phyloP scores from a whole-genome alignment of 2,797 vertebrate species.

The Xenops minutus region DNA sequence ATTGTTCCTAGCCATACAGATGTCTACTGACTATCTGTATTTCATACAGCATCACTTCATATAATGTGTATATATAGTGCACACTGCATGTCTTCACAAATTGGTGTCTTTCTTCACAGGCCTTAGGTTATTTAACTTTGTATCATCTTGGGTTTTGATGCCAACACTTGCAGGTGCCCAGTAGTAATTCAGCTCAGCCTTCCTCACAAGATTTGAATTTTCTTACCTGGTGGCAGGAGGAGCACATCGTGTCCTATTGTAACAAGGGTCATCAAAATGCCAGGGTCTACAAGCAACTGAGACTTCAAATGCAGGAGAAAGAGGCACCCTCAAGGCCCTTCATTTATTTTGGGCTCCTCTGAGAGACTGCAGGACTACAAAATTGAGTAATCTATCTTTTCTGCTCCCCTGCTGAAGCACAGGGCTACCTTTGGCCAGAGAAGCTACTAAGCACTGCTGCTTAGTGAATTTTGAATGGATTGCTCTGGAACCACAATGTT shows the following conservation, averaged over 20 bases:
- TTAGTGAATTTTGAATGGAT: not conserved
- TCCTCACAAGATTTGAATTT: not conserved
- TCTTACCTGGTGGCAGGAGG: not conserved
- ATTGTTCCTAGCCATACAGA: not conserved
- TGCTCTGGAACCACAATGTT: not conserved
- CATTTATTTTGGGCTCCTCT: not conserved
- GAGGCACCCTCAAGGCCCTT: not conserved
- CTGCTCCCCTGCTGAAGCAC: not conserved
- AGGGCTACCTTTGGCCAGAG: not conserved
- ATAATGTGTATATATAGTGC: not conserved
- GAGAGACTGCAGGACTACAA: not conserved
- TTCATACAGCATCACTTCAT: not conserved
- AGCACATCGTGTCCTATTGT: rapidly evolving
- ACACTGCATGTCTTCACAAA: not conserved
- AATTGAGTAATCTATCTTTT: not conserved
- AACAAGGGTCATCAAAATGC: not conserved
- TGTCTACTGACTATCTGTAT: not conserved
- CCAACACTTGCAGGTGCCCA: rapidly evolving
- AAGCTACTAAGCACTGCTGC: not conserved
- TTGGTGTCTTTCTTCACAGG: not conserved
- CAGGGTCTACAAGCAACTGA: not conserved
- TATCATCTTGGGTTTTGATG: not conserved
- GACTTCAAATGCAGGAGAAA: not conserved
- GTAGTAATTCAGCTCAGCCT: not conserved
- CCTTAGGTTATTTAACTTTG: not conserved